Evolutionary conservation across 2,797 vertebrate species (phyloP).

Genomic region (Acanthornis magna): DNA sequence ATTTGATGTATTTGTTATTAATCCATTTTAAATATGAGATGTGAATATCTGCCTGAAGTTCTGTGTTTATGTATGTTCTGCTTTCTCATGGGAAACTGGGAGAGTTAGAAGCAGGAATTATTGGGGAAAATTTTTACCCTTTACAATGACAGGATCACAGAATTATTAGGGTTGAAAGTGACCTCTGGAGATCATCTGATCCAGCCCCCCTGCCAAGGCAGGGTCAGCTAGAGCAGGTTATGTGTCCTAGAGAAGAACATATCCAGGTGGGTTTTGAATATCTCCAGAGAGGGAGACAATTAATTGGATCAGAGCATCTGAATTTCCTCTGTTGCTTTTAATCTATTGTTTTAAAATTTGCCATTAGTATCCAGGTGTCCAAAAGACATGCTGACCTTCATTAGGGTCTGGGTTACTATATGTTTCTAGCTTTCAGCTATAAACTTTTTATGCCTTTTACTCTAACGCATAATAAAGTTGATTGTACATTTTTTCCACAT

Average conservation of each 20-base stretch:
- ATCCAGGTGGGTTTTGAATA: neutral
- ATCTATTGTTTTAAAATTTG: neutral
- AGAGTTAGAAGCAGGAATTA: neutral
- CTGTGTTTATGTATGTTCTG: neutral
- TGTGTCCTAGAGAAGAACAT: no score
- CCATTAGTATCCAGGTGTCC: neutral
- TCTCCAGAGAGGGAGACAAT: neutral
- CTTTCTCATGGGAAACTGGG: neutral
- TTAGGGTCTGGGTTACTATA: neutral
- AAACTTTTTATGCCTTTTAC: neutral
- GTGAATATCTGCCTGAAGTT: neutral
- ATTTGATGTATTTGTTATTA: neutral
- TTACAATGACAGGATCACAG: neutral
- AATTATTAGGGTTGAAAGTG: neutral
- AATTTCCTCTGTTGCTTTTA: neutral
- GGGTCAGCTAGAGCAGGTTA: neutral
- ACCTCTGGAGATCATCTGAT: neutral
- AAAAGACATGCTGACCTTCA: neutral
- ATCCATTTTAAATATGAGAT: neutral
- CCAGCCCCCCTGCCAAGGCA: rapidly evolving
- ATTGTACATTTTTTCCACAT: neutral
- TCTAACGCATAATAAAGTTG: neutral
- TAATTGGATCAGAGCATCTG: neutral
- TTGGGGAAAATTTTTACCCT: neutral
- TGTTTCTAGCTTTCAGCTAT: neutral